phyloP scores from a whole-genome alignment of 1,140 invertebrate genomes.

The Hycleus cichorii region DNA sequence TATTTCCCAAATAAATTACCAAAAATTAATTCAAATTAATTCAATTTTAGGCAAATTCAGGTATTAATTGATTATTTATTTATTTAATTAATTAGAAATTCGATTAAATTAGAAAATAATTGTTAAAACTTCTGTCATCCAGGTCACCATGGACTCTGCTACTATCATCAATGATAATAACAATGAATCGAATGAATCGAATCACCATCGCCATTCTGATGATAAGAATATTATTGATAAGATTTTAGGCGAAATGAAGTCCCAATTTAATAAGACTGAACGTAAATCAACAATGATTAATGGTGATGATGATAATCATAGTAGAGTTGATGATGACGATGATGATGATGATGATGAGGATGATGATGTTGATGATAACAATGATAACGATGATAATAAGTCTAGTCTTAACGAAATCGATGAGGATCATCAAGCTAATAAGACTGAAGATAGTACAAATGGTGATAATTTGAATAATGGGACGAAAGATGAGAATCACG shows the following conservation, averaged over 20 bases:
- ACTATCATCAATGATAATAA: no score
- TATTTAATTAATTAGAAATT: no score
- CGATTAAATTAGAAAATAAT: no score
- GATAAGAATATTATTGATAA: conserved; percentile 6
- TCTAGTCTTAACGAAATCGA: conserved; percentile 1
- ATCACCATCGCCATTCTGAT: background rate
- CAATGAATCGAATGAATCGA: background rate
- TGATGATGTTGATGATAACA: background rate
- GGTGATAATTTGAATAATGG: background rate
- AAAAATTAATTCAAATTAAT: no score
- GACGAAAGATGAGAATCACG: background rate
- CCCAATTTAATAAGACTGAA: conserved; percentile 7
- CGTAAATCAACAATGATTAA: background rate
- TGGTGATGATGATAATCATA: background rate
- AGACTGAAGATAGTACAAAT: conserved; percentile 8
- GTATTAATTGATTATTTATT: no score
- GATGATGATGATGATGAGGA: background rate
- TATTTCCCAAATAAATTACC: no score
- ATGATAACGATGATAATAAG: background rate
- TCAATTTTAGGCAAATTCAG: no score
- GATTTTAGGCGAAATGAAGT: conserved; percentile 10
- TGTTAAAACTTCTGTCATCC: no score
- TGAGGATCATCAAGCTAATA: background rate
- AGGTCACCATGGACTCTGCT: no score
- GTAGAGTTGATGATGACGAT: background rate